A percentile compares a stretch with the other conserved stretches of the same genome.
These are phyloP conservation scores for Numenius arquata DNA, from an alignment of 2,113 vertebrate genomes.

Conservation along the genomic window DNA sequence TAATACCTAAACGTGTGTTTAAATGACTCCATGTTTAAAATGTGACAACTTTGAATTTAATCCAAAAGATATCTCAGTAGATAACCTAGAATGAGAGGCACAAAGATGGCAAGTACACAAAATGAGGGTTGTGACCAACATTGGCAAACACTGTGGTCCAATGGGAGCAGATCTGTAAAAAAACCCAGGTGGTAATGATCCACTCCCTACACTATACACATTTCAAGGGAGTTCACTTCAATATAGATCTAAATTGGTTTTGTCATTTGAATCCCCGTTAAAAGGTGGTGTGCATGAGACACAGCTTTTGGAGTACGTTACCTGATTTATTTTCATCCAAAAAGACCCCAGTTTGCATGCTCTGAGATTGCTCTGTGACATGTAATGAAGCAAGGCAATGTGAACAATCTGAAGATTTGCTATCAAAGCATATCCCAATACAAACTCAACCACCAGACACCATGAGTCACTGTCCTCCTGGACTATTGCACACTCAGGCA, in stretches of 20 bases:
- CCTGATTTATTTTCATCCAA: background rate
- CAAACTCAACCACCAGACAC: background rate
- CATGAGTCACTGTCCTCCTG: background rate
- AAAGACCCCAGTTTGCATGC: background rate
- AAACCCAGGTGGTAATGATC: too few species aligned
- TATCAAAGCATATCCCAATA: background rate
- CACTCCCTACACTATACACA: too few species aligned
- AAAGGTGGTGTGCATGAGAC: background rate
- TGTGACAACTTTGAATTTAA: background rate
- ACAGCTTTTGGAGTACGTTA: background rate
- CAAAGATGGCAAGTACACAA: background rate
- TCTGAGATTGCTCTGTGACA: background rate
- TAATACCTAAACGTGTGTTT: background rate
- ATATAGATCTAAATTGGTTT: background rate
- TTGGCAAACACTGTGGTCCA: too few species aligned
- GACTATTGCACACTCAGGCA: background rate
- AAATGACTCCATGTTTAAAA: background rate
- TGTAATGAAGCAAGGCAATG: background rate
- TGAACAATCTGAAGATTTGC: background rate
- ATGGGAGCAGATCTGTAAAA: too few species aligned
- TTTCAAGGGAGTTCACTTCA: too few species aligned
- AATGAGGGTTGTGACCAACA: background rate
- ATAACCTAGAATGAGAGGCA: background rate
- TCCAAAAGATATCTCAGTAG: background rate
- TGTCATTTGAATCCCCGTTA: background rate